Evolutionary conservation across 2,888 invertebrate genomes (phyloP).

Genomic region (Craniophora ligustri): DNA sequence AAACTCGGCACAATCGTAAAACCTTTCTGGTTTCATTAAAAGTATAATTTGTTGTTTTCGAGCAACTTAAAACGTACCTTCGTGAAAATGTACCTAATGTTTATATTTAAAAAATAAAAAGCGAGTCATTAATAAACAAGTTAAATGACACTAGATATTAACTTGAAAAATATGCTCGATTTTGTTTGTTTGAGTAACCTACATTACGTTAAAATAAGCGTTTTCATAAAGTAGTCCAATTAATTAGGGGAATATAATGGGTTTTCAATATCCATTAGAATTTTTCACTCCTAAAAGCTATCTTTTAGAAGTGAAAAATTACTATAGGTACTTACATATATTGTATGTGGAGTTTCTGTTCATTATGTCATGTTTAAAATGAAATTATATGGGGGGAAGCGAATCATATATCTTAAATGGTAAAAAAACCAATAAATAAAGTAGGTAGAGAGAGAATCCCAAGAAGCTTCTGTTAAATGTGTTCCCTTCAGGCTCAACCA

Average conservation of each 20-base stretch:
- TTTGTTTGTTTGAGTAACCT: slow-evolving; percentile 10
- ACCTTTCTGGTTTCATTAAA: slow-evolving; percentile 56
- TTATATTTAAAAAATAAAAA: slow-evolving; percentile 17
- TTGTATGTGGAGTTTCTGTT: background rate
- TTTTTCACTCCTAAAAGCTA: slow-evolving; percentile 11
- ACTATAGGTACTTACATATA: background rate
- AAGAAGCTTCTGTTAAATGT: slow-evolving; percentile 38
- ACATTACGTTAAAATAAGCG: slow-evolving; percentile 26
- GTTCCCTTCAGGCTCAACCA: slow-evolving; percentile 33
- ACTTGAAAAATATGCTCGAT: slow-evolving; percentile 2
- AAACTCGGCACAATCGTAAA: slow-evolving; percentile 51
- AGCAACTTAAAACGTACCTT: slow-evolving; percentile 30
- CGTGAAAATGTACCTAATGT: slow-evolving; percentile 15
- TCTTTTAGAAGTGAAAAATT: too few species aligned
- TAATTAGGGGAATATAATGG: slow-evolving; percentile 18
- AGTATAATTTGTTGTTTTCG: slow-evolving; percentile 48
- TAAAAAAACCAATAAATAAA: slow-evolving; percentile 25
- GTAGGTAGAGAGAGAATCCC: slow-evolving; percentile 36
- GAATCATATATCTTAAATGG: slow-evolving; percentile 13
- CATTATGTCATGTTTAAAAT: slow-evolving; percentile 3
- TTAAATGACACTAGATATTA: slow-evolving; percentile 4
- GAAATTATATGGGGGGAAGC: slow-evolving; percentile 1
- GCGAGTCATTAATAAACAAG: slow-evolving; percentile 13
- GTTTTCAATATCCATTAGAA: slow-evolving; percentile 23
- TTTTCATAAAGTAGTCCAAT: slow-evolving; percentile 18